Evolutionary conservation across 1,140 invertebrate species (phyloP).

Genomic region (Zeugodacus cucurbitae): DNA sequence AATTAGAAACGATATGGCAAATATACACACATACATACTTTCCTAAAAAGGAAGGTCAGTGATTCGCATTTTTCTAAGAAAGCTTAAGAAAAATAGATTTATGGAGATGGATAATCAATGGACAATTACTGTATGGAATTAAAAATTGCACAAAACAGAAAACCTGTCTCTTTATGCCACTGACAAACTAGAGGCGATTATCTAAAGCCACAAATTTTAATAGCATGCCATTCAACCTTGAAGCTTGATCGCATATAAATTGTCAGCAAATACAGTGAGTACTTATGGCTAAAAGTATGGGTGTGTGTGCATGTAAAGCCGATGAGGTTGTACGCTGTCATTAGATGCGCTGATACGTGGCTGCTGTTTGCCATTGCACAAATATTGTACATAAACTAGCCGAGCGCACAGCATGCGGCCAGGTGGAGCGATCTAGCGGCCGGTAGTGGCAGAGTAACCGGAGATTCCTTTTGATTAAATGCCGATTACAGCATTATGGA

Average conservation of each 20-base stretch:
- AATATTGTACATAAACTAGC: not conserved
- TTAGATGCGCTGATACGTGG: slow-evolving; percentile 15
- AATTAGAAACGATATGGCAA: too few species aligned
- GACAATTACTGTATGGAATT: not conserved
- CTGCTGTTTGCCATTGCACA: slow-evolving; percentile 18
- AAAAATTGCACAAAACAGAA: not conserved
- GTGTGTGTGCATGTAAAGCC: not conserved
- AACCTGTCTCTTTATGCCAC: not conserved
- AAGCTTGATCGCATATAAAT: slow-evolving; percentile 23
- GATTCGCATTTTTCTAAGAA: too few species aligned
- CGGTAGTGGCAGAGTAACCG: not conserved
- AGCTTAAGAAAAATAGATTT: too few species aligned
- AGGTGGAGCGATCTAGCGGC: not conserved
- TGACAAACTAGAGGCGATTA: not conserved
- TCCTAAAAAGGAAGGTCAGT: too few species aligned
- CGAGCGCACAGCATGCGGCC: slow-evolving; percentile 2
- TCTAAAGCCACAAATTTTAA: not conserved
- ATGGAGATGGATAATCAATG: not conserved
- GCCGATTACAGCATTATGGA: slow-evolving; percentile 31
- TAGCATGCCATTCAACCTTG: not conserved
- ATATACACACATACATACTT: too few species aligned
- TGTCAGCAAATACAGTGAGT: not conserved
- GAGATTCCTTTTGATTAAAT: slow-evolving; percentile 39
- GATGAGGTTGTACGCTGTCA: slow-evolving; percentile 21
- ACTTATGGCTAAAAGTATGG: not conserved